Base-by-base conservation (phyloP, 2,797 vertebrate species). In the Gymnoscopelus braueri region DNA sequence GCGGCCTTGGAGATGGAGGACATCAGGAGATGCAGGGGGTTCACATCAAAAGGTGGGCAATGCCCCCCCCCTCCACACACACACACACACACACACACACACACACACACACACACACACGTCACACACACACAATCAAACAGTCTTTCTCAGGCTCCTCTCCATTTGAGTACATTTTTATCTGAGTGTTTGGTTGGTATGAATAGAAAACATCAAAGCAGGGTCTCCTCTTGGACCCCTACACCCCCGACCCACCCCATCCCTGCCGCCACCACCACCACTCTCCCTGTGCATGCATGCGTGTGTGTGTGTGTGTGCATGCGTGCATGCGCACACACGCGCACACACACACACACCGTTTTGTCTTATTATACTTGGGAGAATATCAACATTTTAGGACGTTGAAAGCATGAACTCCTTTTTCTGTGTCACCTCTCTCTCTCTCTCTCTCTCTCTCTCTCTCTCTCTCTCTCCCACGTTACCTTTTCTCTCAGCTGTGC, bases 141-240 rank as follows among this genome's bases (percentile, higher is more conserved):
- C 71, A 14, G 12, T 77, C 81, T 77, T 75, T 69, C 65, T 49
- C 65, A 19, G 67, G 61, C 80, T 52, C 77, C 79, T 82, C 83
- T 84, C 73, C 63, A 77, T 79, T 86, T 63, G 77, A 77, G 74
- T 90, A 86, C 88, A 87, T 87, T 87, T 65, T 93, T 88, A 93
- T 89, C 94, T 63, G 84, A 94, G 91, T 93, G 80, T 92, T 92
- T 93, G 75, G 85, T 93, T 61, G 64, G 87, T 89, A 90, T 94
- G 93, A 96, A 95, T 93, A 90, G 84, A 87, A 80, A 88, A 96
- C 95, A 95, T 97, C 95, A 97, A 97, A 96, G 95, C 90, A 47
- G 68, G 83, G 85, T 84, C 90, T 74, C 89, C 88, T 91, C 26
- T 62, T 44, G 39, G 39, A 39, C 39, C 39, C 39, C 39, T 39